Evolutionary conservation across 2,888 invertebrate genomes (phyloP).

Genomic region (Zonitis immaculata): DNA sequence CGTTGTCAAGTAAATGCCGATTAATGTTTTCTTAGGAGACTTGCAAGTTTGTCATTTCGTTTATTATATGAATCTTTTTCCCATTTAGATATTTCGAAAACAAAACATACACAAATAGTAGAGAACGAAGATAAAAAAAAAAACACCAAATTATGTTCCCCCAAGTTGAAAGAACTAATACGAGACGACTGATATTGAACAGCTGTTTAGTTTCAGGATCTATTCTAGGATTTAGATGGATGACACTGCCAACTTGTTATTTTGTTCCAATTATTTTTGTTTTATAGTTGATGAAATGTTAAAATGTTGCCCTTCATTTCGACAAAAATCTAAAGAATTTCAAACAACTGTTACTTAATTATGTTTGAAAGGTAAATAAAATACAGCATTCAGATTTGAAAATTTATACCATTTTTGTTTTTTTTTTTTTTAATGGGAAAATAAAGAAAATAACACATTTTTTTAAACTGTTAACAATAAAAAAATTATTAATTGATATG

Average conservation of each 20-base stretch:
- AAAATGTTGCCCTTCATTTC: constrained; percentile 36
- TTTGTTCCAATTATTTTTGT: constrained; percentile 46
- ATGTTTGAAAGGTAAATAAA: not conserved
- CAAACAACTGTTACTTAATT: not conserved
- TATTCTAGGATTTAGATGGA: constrained; percentile 43
- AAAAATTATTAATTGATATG: constrained; percentile 34
- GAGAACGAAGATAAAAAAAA: too few species aligned
- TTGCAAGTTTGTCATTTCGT: constrained; percentile 34
- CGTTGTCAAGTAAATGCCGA: constrained; percentile 51
- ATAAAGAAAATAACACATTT: constrained; percentile 40
- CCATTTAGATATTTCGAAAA: not conserved
- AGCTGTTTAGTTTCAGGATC: constrained; percentile 40
- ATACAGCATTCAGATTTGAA: not conserved
- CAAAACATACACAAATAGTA: too few species aligned
- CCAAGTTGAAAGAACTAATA: constrained; percentile 5
- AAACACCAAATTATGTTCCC: too few species aligned
- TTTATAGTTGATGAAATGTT: constrained; percentile 43
- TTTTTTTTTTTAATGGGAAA: constrained; percentile 21
- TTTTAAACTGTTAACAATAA: constrained; percentile 31
- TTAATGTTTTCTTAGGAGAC: constrained; percentile 50
- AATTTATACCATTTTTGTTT: constrained; percentile 6
- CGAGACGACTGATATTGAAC: constrained; percentile 31
- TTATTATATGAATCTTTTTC: constrained; percentile 12
- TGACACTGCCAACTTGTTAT: constrained; percentile 41
- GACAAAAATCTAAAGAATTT: constrained; percentile 20